Evolutionary conservation across 2,888 invertebrate species (phyloP).

Genomic region (Caenorhabditis sp.): DNA sequence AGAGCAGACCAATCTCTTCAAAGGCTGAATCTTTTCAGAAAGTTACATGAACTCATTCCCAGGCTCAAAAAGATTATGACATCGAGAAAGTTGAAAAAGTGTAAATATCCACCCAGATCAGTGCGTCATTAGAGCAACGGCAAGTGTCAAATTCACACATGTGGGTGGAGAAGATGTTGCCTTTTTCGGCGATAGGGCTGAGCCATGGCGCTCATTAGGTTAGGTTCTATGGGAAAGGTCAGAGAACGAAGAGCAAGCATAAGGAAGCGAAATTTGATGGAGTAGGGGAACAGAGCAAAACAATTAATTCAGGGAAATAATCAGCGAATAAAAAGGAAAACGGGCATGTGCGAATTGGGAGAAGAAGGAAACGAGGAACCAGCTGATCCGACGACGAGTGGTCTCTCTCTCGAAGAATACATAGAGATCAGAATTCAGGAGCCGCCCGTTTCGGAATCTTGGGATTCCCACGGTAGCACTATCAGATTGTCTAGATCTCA

Average conservation of each 20-base stretch:
- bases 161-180: neutral
- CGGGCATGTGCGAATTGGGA: neutral
- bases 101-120: neutral
- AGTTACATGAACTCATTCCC: no score
- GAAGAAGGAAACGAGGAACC: neutral
- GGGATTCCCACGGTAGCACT: neutral
- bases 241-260: neutral
- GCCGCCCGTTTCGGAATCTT: neutral
- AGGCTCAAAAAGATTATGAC: neutral
- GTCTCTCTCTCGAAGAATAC: no score
- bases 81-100: no score
- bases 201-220: slow-evolving; percentile 8
- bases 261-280: no score
- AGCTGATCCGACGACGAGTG: neutral
- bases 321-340: slow-evolving; percentile 1
- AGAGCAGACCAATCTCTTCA: no score
- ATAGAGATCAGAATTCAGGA: no score
- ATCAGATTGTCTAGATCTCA: no score
- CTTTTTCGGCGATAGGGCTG: no score
- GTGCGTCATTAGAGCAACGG: neutral
- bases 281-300: neutral
- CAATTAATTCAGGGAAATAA: slow-evolving; percentile 8
- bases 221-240: neutral
- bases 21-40: no score
- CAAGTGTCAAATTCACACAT: slow-evolving; percentile 4